Evolutionary conservation across 1,140 invertebrate species (phyloP).

Genomic region (Vollenhovia emeryi): DNA sequence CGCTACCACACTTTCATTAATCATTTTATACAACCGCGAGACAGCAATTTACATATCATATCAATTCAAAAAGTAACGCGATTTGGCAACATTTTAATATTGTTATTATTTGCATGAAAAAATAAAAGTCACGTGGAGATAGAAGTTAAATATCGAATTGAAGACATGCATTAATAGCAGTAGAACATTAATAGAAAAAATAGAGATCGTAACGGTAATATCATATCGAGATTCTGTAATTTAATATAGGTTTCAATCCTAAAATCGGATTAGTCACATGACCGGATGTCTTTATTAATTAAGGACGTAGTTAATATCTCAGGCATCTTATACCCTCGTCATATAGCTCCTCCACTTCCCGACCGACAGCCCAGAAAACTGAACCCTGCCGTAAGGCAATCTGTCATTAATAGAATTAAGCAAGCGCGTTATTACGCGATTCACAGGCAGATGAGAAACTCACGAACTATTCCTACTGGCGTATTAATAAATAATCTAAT

Average conservation of each 20-base stretch:
- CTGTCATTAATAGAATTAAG: slow-evolving; percentile 71
- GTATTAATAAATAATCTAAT: slow-evolving; percentile 33
- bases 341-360: background rate
- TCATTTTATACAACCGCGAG: background rate
- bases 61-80: background rate
- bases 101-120: background rate
- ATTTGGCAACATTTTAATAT: background rate
- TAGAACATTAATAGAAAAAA: slow-evolving; percentile 1
- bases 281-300: slow-evolving; percentile 63
- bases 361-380: slow-evolving; percentile 51
- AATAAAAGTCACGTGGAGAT: background rate
- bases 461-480: background rate
- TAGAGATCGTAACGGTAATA: background rate
- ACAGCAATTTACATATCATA: background rate
- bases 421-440: slow-evolving; percentile 49
- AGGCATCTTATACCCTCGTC: slow-evolving; percentile 22
- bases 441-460: background rate
- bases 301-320: slow-evolving; percentile 63
- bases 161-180: background rate
- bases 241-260: slow-evolving; percentile 9
- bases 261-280: slow-evolving; percentile 57
- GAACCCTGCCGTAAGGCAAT: slow-evolving; percentile 60
- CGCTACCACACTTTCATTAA: background rate
- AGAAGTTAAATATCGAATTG: background rate
- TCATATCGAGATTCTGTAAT: background rate